These are phyloP conservation scores for Orestias chungarensis DNA, from an alignment of 2,797 vertebrate species.

Conservation along the genomic window DNA sequence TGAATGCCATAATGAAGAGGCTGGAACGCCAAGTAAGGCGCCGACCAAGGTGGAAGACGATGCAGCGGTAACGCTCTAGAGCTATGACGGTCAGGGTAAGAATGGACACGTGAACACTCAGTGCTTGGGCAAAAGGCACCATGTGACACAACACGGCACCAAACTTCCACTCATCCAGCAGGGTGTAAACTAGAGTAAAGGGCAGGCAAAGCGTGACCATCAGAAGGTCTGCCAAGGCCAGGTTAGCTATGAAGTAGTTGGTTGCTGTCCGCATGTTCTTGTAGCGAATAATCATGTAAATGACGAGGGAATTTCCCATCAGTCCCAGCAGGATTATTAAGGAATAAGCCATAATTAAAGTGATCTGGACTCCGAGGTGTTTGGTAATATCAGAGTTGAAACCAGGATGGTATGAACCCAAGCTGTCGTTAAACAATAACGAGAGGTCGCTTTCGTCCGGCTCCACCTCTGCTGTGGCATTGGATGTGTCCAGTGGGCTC, in stretches of 20 bases:
- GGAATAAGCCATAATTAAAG: slow-evolving; percentile 87
- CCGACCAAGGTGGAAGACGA: slow-evolving; percentile 89
- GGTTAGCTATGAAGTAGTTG: slow-evolving; percentile 94
- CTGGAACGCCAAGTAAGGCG: slow-evolving; percentile 87
- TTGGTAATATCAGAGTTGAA: slow-evolving; percentile 89
- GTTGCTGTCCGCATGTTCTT: slow-evolving; percentile 93
- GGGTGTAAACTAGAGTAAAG: slow-evolving; percentile 90
- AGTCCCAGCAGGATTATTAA: slow-evolving; percentile 91
- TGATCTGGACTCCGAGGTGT: slow-evolving; percentile 86
- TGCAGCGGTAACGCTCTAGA: slow-evolving; percentile 90
- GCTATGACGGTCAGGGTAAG: slow-evolving; percentile 91
- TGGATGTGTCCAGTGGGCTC: slow-evolving; percentile 81
- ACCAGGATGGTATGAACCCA: slow-evolving; percentile 70
- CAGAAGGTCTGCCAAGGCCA: slow-evolving; percentile 91
- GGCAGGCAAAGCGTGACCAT: slow-evolving; percentile 91
- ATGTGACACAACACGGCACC: slow-evolving; percentile 89
- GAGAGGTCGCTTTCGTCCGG: slow-evolving; percentile 55
- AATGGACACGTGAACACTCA: slow-evolving; percentile 91
- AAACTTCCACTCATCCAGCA: slow-evolving; percentile 93
- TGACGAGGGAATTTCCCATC: slow-evolving; percentile 87
- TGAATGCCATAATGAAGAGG: slow-evolving; percentile 86
- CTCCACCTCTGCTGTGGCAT: slow-evolving; percentile 75
- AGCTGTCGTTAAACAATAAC: slow-evolving; percentile 67
- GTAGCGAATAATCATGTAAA: slow-evolving; percentile 90
- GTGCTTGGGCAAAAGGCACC: slow-evolving; percentile 90